Evolutionary conservation across 2,888 invertebrate species (phyloP).

Genomic region (Ophraella communa): DNA sequence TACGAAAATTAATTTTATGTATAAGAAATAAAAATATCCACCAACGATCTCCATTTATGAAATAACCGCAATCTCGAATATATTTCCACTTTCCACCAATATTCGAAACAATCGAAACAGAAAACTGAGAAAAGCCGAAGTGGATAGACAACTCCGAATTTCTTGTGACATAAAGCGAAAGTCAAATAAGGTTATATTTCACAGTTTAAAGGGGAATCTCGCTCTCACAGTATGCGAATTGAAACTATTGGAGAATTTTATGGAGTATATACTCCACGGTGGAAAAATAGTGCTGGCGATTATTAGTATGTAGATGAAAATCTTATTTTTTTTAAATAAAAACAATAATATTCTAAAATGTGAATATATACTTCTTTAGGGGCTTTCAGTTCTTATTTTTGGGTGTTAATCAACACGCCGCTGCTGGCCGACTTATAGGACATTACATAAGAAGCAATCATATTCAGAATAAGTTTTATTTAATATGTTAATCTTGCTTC

Average conservation of each 20-base stretch:
- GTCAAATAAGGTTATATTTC: slow-evolving; percentile 31
- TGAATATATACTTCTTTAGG: no score
- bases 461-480: no score
- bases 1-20: no score
- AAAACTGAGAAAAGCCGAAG: slow-evolving; percentile 4
- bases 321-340: no score
- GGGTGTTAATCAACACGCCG: no score
- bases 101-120: neutral
- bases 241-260: slow-evolving; percentile 36
- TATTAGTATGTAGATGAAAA: neutral
- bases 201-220: slow-evolving; percentile 31
- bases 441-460: no score
- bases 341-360: no score
- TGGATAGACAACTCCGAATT: slow-evolving; percentile 11
- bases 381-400: no score
- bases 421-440: no score
- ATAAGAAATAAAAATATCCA: no score
- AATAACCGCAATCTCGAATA: slow-evolving; percentile 6
- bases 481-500: no score
- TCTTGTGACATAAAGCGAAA: slow-evolving; percentile 10
- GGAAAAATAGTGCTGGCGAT: neutral
- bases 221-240: slow-evolving; percentile 31
- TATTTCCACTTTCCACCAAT: slow-evolving; percentile 2
- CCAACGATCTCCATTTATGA: neutral
- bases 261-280: slow-evolving; percentile 30